A percentile compares a stretch with the other conserved stretches of the same genome.
phyloP scores from a whole-genome alignment of 2,888 invertebrate genomes.

The Heliconius charithonia region DNA sequence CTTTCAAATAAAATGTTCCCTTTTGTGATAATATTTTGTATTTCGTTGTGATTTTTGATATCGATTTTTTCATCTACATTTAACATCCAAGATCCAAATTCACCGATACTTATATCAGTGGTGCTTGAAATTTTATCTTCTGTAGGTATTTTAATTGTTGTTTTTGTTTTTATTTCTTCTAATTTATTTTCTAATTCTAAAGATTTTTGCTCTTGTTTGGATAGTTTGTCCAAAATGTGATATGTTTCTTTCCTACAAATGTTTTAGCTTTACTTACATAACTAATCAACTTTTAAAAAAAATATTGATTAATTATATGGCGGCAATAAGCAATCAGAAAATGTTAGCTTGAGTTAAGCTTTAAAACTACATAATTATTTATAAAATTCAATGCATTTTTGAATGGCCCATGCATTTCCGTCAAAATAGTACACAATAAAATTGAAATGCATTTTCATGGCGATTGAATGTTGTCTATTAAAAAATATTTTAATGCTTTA shows the following conservation, averaged over 20 bases:
- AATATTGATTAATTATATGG: no score
- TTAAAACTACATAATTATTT: no score
- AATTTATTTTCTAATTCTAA: conserved; percentile 66
- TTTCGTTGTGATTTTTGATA: conserved; percentile 57
- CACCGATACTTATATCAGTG: conserved; percentile 52
- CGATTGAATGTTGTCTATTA: no score
- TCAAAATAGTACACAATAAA: no score
- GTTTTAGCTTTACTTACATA: not conserved
- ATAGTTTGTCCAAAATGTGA: conserved; percentile 67
- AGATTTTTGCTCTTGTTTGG: conserved; percentile 68
- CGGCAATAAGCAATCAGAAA: no score
- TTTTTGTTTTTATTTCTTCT: conserved; percentile 58
- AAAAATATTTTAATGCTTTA: no score
- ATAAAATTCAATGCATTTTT: no score
- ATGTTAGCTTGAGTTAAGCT: no score
- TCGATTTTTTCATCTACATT: conserved; percentile 61
- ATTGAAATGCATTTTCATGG: no score
- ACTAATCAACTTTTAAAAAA: not conserved
- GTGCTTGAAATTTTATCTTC: conserved; percentile 46
- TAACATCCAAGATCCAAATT: conserved; percentile 71
- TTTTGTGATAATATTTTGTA: conserved; percentile 58
- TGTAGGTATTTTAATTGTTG: conserved; percentile 48
- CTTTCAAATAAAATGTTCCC: conserved; percentile 63
- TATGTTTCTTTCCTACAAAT: conserved; percentile 73
- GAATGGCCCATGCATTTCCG: no score